Conservation (phyloP, 2,113 vertebrate species). For the Hippocampus zosterae region DNA sequence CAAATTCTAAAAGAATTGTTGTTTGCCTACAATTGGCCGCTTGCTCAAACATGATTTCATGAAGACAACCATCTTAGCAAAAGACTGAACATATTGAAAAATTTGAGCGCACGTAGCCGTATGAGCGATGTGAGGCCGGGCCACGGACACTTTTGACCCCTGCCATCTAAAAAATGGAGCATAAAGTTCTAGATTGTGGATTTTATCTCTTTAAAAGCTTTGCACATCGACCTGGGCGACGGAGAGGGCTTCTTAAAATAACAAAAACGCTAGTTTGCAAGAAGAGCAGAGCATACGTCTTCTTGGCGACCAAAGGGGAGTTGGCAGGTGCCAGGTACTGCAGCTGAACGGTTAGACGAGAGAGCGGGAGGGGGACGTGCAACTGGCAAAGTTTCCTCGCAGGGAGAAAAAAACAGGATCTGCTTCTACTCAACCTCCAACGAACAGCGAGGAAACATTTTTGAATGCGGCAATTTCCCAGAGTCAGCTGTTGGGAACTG, state of each 20-base stretch:
- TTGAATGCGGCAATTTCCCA: slow-evolving; percentile 56
- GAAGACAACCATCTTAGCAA: neutral
- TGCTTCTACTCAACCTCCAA: slow-evolving; percentile 73
- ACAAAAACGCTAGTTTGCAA: neutral
- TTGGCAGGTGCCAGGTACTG: slow-evolving; percentile 74
- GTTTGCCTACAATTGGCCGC: neutral
- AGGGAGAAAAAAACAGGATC: slow-evolving; percentile 63
- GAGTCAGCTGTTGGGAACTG: slow-evolving; percentile 58
- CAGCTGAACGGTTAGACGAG: slow-evolving; percentile 56
- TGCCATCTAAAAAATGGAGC: neutral
- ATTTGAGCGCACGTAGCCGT: neutral
- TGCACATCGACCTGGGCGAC: neutral
- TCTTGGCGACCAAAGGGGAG: slow-evolving; percentile 29
- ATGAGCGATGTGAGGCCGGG: neutral
- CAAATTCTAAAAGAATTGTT: too few relatives aligned
- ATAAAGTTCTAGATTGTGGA: neutral
- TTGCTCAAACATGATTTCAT: neutral
- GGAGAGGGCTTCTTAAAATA: neutral
- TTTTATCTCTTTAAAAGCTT: neutral
- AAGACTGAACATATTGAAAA: neutral
- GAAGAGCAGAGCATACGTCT: slow-evolving; percentile 18
- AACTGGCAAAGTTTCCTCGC: slow-evolving; percentile 71
- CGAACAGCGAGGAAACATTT: slow-evolving; percentile 68
- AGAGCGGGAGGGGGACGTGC: slow-evolving; percentile 1
- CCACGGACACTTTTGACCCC: neutral